Percentiles rank a stretch among this genome's conserved stretches.
phyloP scores from a whole-genome alignment of 2,113 vertebrate species.

The Pogonocichla stellata region DNA sequence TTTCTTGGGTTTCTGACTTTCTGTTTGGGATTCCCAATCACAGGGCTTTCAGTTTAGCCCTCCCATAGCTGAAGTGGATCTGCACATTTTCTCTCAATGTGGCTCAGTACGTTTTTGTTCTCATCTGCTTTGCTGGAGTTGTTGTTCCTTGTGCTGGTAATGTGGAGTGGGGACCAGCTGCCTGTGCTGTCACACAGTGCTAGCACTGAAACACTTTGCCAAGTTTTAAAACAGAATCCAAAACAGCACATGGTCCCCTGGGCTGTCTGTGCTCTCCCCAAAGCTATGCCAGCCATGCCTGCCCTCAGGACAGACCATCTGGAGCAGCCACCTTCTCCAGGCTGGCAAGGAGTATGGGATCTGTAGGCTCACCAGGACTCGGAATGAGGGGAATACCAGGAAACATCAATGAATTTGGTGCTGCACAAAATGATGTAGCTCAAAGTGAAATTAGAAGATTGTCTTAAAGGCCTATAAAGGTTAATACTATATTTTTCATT shows the following conservation, averaged over 20 bases:
- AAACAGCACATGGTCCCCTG: background rate
- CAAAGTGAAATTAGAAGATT: background rate
- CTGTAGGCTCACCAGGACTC: background rate
- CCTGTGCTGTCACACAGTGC: background rate
- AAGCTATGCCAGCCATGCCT: accelerated
- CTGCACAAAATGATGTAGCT: background rate
- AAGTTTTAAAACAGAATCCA: background rate
- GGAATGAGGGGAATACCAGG: background rate
- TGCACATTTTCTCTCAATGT: background rate
- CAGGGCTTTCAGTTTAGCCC: background rate
- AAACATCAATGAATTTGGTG: background rate
- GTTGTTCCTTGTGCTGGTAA: background rate
- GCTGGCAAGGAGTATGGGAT: accelerated
- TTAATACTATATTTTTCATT: background rate
- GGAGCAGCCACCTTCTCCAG: background rate
- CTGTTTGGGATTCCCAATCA: background rate
- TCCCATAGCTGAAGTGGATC: background rate
- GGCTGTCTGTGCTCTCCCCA: background rate
- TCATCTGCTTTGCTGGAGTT: background rate
- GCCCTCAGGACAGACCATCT: background rate
- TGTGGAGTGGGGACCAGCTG: background rate
- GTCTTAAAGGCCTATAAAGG: background rate
- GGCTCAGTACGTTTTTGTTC: background rate
- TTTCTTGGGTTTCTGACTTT: background rate
- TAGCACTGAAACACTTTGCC: background rate